Conservation (phyloP, 2,113 vertebrate species). For the Amblyornis subalaris region DNA sequence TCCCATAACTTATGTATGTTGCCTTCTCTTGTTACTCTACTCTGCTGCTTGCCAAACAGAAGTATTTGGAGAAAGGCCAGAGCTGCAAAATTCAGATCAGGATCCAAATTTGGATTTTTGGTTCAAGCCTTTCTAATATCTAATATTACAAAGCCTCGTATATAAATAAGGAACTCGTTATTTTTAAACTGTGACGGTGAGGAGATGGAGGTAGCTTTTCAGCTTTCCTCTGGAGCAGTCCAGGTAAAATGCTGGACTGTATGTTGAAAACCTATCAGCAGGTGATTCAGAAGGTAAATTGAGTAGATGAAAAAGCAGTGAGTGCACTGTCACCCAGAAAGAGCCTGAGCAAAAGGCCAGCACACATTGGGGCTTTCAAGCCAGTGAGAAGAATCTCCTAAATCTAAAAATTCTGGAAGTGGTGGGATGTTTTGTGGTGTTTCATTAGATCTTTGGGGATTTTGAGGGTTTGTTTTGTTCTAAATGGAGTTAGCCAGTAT, state of each 20-base stretch:
- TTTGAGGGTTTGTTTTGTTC: not conserved
- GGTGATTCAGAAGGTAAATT: not conserved
- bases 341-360: not conserved
- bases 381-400: not conserved
- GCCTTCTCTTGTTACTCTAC: slow-evolving; percentile 54
- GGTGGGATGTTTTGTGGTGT: not conserved
- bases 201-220: not conserved
- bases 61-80: slow-evolving; percentile 56
- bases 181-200: not conserved
- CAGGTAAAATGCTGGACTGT: not conserved
- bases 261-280: not conserved
- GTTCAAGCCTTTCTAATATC: slow-evolving; percentile 33
- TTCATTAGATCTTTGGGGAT: not conserved
- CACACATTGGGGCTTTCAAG: not conserved
- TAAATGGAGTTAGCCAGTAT: not conserved
- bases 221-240: not conserved
- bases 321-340: not conserved
- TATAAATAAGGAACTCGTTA: not conserved
- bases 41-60: slow-evolving; percentile 38
- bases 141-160: not conserved
- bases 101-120: slow-evolving; percentile 56
- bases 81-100: slow-evolving; percentile 52
- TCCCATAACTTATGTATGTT: slow-evolving; percentile 44
- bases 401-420: not conserved
- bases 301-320: not conserved